Base-by-base conservation (phyloP, 2,113 vertebrate species). In the Rissa tridactyla region DNA sequence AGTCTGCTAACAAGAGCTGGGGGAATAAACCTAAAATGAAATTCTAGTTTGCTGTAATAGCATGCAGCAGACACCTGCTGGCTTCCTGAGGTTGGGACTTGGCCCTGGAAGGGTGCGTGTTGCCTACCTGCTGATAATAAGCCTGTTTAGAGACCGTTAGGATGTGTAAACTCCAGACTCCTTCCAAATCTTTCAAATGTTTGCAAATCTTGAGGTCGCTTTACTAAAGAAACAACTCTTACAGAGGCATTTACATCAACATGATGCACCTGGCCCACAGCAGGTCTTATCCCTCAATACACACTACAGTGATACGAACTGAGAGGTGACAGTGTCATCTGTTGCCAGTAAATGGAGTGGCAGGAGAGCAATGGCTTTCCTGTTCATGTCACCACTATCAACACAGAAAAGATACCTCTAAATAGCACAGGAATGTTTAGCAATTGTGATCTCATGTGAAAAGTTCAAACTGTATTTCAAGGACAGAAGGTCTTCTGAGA, bases 381-480 rank as follows among this genome's bases (percentile, higher is more conserved):
- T 49, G 30, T 80, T 86, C 4, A 1, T 54, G 82, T 90, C 88
- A 62, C 58, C 22, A 10, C 75, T 92, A 20, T 80, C 90, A 80
- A 2, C 49, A 54, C 58, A 72, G 62, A 49, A 88, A 54, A 83
- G 82, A 66, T 54, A 55, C 58, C 88, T 92, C 71, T 86, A 54
- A 86, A 83, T 85, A 88, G 92, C 46, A 86, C 54, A 52, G 64
- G 46, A 49, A 57, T 62, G 75, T 36, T 93, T 40, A 57, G 85
- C 66, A 65, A 17, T 76, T 77, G 64, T 77, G 79, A 49, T 86
- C 75, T 82, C 26, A 15, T 34, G 44, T 86, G 76, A 73, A 77
- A 95, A 88, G 76, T 94, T 92, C 88, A 92, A 55, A 32, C 71
- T 88, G 38, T 82, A n/a, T 86, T 93, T 94, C 71, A 92, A 69